phyloP scores from a whole-genome alignment of 1,140 invertebrate genomes.

The Halesus radiatus region DNA sequence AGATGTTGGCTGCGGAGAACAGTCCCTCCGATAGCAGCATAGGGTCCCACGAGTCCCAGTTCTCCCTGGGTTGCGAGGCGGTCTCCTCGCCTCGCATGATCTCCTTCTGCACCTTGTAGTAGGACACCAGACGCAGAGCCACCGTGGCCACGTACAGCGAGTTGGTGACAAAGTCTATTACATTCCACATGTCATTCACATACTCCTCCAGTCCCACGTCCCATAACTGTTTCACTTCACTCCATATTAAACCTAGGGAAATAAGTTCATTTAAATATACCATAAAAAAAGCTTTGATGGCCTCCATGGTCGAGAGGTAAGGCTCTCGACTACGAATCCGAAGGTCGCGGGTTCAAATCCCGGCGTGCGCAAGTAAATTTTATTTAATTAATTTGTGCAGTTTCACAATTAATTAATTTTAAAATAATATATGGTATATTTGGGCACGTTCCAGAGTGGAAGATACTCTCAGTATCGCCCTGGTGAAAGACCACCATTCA shows the following conservation, averaged over 20 bases:
- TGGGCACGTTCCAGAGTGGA: no score
- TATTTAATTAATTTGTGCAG: no score
- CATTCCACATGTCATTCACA: conserved; percentile 99
- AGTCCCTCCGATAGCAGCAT: conserved; percentile 97
- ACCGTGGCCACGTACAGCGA: conserved; percentile 97
- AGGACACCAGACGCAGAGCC: conserved; percentile 92
- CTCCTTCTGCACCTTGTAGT: conserved; percentile 85
- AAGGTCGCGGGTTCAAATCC: no score
- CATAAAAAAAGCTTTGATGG: no score
- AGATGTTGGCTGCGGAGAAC: conserved; percentile 97
- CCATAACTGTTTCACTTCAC: conserved; percentile 98
- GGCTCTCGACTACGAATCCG: no score
- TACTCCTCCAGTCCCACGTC: conserved; percentile 97
- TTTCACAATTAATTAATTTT: no score
- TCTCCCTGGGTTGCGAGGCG: conserved; percentile 78
- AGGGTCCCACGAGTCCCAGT: conserved; percentile 97
- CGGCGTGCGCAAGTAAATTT: no score
- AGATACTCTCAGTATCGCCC: no score
- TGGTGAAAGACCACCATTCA: no score
- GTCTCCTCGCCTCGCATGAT: conserved; percentile 68
- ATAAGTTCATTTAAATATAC: no score
- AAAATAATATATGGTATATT: no score
- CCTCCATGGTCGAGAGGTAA: no score
- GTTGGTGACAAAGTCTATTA: conserved; percentile 98
- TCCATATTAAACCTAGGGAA: conserved; percentile 92